Conservation (phyloP, 2,797 vertebrate species). For the Podarcis lilfordi region DNA sequence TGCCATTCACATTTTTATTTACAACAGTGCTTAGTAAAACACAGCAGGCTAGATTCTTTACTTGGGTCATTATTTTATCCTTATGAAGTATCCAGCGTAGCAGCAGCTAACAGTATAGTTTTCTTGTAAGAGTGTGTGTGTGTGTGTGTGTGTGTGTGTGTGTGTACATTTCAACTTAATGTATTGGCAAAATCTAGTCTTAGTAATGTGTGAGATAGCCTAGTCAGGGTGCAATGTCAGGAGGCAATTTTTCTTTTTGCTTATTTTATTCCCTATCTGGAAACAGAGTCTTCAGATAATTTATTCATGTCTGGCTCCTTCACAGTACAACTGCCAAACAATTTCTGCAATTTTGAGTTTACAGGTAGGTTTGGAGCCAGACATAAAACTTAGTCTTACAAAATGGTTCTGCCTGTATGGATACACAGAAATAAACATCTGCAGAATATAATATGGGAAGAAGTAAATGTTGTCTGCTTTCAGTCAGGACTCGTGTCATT, state of each 20-base stretch:
- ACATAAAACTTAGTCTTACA: not conserved
- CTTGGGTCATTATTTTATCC: slow-evolving; percentile 28
- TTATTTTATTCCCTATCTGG: not conserved
- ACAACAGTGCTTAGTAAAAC: slow-evolving; percentile 28
- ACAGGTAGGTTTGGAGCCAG: not conserved
- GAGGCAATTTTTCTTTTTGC: not conserved
- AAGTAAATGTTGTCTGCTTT: not conserved
- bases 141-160: not conserved
- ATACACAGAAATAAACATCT: not conserved
- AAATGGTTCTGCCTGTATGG: not conserved
- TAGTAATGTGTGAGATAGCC: not conserved
- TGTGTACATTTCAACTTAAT: not conserved
- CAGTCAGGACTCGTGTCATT: not conserved
- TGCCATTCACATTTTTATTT: slow-evolving; percentile 19
- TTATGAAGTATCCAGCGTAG: not conserved
- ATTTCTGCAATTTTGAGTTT: not conserved
- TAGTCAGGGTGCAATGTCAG: slow-evolving; percentile 5
- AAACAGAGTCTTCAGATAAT: not conserved
- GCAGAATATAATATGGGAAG: not conserved
- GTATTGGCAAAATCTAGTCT: not conserved
- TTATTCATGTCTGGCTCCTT: not conserved
- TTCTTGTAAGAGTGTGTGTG: not conserved
- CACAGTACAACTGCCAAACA: not conserved
- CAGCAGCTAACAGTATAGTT: not conserved
- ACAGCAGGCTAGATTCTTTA: not conserved